Conservation (phyloP, 2,797 vertebrate genomes). For the Tachyglossus aculeatus region DNA sequence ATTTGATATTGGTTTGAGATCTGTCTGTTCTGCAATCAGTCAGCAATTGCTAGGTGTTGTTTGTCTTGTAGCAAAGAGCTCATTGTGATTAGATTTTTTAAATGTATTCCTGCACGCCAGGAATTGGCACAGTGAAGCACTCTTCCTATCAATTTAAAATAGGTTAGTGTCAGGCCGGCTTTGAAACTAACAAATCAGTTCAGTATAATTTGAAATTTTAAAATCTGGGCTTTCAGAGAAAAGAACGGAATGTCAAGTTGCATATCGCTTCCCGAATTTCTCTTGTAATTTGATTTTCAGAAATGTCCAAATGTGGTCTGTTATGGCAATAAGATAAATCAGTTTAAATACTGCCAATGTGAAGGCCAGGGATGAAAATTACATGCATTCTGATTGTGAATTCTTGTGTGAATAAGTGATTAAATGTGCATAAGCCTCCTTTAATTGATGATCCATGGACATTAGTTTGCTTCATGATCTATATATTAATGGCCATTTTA, state of each 20-base stretch:
- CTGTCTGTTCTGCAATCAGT: constrained; percentile 43
- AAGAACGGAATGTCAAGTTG: constrained; percentile 21
- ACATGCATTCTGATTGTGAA: neutral
- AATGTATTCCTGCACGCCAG: constrained; percentile 55
- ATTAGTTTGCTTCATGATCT: neutral
- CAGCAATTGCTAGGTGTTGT: constrained; percentile 44
- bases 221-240: constrained; percentile 50
- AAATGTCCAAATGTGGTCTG: constrained; percentile 21
- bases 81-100: constrained; percentile 56
- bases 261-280: constrained; percentile 30
- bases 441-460: neutral
- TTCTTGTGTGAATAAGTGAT: constrained; percentile 25
- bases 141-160: constrained; percentile 64
- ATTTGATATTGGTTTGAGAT: constrained; percentile 35
- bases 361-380: constrained; percentile 22
- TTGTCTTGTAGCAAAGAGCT: constrained; percentile 50
- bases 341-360: constrained; percentile 19
- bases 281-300: constrained; percentile 50
- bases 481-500: constrained; percentile 24
- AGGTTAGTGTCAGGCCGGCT: constrained; percentile 54
- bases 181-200: constrained; percentile 55
- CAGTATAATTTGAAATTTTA: constrained; percentile 57
- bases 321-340: constrained; percentile 41
- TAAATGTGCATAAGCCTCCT: constrained; percentile 2
- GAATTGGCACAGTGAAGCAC: constrained; percentile 46